A percentile compares a stretch with the other conserved stretches of the same genome.
phyloP scores from a whole-genome alignment of 2,888 invertebrate species.

The Bembecia ichneumoniformis region DNA sequence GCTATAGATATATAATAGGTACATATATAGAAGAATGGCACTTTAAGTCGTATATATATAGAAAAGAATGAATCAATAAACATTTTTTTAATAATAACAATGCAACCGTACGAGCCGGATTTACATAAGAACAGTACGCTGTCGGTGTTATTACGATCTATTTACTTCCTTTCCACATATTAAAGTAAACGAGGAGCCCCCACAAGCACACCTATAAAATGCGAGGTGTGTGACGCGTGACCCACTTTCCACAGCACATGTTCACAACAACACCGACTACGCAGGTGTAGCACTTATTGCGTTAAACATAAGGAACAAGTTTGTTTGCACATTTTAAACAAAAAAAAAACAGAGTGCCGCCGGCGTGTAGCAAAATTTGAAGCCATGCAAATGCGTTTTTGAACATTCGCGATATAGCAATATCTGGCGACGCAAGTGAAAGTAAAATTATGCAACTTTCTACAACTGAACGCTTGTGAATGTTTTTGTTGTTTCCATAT shows the following conservation, averaged over 20 bases:
- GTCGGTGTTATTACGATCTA: constrained; percentile 12
- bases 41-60: too few relatives aligned
- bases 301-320: constrained; percentile 34
- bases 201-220: constrained; percentile 54
- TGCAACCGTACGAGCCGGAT: neutral
- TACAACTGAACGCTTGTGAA: constrained; percentile 27
- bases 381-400: constrained; percentile 51
- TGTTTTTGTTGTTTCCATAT: neutral
- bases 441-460: constrained; percentile 71
- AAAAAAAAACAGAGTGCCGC: constrained; percentile 27
- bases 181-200: constrained; percentile 46
- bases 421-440: constrained; percentile 52
- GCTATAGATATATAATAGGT: too few relatives aligned
- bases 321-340: constrained; percentile 15
- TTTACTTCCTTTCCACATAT: constrained; percentile 26
- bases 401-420: constrained; percentile 52
- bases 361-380: constrained; percentile 36
- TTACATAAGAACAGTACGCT: neutral
- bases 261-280: constrained; percentile 45
- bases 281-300: constrained; percentile 24
- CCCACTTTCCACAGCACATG: constrained; percentile 63
- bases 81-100: neutral
- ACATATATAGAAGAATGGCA: too few relatives aligned
- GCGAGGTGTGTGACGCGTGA: constrained; percentile 61
- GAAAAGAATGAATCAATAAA: neutral